Evolutionary conservation across 1,140 invertebrate genomes (phyloP).

Genomic region (Zaprionus camerounensis): DNA sequence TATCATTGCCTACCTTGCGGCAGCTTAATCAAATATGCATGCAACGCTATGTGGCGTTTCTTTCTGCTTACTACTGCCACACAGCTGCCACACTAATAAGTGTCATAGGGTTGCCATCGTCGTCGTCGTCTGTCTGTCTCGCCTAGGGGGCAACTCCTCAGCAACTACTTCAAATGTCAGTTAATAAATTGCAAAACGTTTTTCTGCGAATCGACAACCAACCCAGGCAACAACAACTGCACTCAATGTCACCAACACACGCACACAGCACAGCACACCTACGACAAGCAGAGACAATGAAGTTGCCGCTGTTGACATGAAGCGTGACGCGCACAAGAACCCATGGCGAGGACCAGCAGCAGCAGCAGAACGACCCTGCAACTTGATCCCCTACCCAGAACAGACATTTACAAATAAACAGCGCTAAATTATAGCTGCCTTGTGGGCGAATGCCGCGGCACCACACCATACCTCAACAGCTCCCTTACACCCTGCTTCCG

Average conservation of each 20-base stretch:
- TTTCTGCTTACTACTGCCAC: conserved; percentile 28
- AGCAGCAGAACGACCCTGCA: conserved; percentile 33
- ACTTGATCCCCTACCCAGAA: conserved; percentile 47
- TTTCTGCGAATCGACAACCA: conserved; percentile 65
- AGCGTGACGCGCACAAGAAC: conserved; percentile 54
- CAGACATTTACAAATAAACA: conserved; percentile 73
- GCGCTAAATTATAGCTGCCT: conserved; percentile 71
- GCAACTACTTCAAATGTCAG: conserved; percentile 64
- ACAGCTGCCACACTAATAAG: conserved; percentile 52
- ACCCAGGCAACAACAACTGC: conserved; percentile 43
- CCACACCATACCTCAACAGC: neutral
- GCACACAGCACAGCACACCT: conserved; percentile 8
- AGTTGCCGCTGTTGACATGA: conserved; percentile 66
- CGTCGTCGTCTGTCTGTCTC: neutral
- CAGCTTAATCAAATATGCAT: conserved; percentile 69
- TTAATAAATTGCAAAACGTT: conserved; percentile 73
- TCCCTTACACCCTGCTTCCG: neutral
- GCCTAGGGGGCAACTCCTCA: conserved; percentile 17
- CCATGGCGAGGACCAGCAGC: neutral
- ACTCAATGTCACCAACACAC: conserved; percentile 65
- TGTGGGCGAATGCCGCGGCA: conserved; percentile 43
- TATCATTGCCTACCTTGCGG: conserved; percentile 64
- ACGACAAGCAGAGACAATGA: conserved; percentile 50
- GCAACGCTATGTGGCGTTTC: conserved; percentile 25
- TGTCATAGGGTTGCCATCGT: conserved; percentile 42